Evolutionary conservation across 2,888 invertebrate genomes (phyloP), one percentile per base, ranked within the genome.

Genomic region (Nephrotoma appendiculata): DNA sequence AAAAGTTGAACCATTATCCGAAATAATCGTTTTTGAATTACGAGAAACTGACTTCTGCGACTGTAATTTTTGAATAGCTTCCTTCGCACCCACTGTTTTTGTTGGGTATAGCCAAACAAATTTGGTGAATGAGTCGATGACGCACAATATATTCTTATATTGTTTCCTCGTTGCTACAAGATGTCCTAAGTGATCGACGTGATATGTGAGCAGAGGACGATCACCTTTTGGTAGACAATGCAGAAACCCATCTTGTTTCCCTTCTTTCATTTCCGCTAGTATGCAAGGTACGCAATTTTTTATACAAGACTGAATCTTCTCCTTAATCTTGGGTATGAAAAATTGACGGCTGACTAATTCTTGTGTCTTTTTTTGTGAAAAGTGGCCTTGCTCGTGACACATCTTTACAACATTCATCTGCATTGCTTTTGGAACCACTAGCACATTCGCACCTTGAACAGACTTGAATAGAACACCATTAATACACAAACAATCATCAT

Each of bases 1-100:
- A 87, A 91, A 91, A 5, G 91, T 90, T 4, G 89, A 88, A 5
- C 90, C 90, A 87, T 88, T 88, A 86, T 91, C 90, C 0, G 89
- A 89, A 2, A 91, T 89, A 2, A 90, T 89, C 48, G 89, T 88
- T 12, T 6, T 84, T 12, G 90, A 90, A 87, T 89, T 90, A 12
- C 90, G 91, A 88, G 91, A 91, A n/a, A 85, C 88, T 44, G 88
- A 87, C 83, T 89, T 89, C 19, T 89, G 90, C 1, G 87, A 41
- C 6, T 87, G 87, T 7, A 91, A 52, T 86, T 89, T 90, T 0
- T 88, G 42, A 11, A 91, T 4, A 0, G 89, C 89, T 57, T 91
- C 90, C 41, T 87, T 88, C 2, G 88, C 86, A 0, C 89, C 87
- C 0, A 88, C 88, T 0, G 88, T 87, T 85, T 89, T 90, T 0